Evolutionary conservation across 2,797 vertebrate genomes (phyloP).

Genomic region (Caiman crocodilus): DNA sequence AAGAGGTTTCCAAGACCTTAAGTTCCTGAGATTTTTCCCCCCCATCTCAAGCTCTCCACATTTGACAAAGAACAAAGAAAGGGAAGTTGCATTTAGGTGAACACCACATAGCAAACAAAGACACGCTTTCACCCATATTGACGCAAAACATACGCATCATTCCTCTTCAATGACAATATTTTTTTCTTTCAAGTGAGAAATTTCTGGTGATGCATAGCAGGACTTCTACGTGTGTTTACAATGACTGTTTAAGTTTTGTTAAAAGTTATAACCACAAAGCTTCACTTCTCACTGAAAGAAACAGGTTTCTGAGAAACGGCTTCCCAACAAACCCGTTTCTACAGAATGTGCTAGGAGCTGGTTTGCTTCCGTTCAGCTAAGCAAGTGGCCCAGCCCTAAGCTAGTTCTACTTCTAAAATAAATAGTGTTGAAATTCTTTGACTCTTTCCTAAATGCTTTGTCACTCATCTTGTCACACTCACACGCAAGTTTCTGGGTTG

Average conservation of each 20-base stretch:
- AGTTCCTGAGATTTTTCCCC: slow-evolving; percentile 64
- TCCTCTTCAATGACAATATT: slow-evolving; percentile 54
- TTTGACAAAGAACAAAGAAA: slow-evolving; percentile 45
- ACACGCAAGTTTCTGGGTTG: slow-evolving; percentile 84
- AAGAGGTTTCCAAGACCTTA: slow-evolving; percentile 15
- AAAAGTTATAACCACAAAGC: slow-evolving; percentile 47
- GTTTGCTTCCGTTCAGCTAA: slow-evolving; percentile 60
- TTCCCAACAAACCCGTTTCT: slow-evolving; percentile 55
- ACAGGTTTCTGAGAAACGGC: slow-evolving; percentile 43
- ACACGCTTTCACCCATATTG: slow-evolving; percentile 14
- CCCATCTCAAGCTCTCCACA: slow-evolving; percentile 26
- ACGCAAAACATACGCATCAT: slow-evolving; percentile 33
- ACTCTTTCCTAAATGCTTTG: slow-evolving; percentile 12
- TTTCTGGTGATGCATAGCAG: slow-evolving; percentile 70
- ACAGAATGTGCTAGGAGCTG: slow-evolving; percentile 49
- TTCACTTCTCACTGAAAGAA: slow-evolving; percentile 71
- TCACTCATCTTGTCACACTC: slow-evolving; percentile 47
- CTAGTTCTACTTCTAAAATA: slow-evolving; percentile 80
- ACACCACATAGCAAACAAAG: neutral
- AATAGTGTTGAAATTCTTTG: slow-evolving; percentile 67
- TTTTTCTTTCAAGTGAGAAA: slow-evolving; percentile 59
- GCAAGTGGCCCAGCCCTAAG: slow-evolving; percentile 71
- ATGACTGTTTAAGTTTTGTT: slow-evolving; percentile 53
- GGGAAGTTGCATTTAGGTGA: slow-evolving; percentile 40
- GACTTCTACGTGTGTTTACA: slow-evolving; percentile 64